A percentile compares a stretch with the other conserved stretches of the same genome.
These are phyloP conservation scores for Dissostichus mawsoni DNA, from an alignment of 2,113 vertebrate species.

Conservation along the genomic window DNA sequence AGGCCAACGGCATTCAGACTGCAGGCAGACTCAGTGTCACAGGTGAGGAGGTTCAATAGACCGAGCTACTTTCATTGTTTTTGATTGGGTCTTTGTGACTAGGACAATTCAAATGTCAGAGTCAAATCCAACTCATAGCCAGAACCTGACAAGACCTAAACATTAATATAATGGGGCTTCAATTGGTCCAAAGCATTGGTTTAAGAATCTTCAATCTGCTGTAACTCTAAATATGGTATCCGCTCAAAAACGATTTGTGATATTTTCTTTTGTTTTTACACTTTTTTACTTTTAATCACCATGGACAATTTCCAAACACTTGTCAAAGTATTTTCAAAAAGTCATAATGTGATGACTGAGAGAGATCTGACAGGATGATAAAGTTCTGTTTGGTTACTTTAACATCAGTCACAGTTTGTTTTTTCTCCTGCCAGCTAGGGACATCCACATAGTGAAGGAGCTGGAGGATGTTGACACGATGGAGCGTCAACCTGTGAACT, in stretches of 20 bases:
- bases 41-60: slow-evolving; percentile 79
- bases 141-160: not conserved
- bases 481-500: slow-evolving; percentile 88
- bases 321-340: not conserved
- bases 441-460: slow-evolving; percentile 87
- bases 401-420: slow-evolving; percentile 9
- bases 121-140: not conserved
- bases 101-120: not conserved
- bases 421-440: slow-evolving; percentile 83
- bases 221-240: too few species aligned
- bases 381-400: not conserved
- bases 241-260: too few species aligned
- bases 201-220: too few species aligned
- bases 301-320: too few species aligned
- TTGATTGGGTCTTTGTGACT: not conserved
- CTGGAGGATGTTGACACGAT: slow-evolving; percentile 89
- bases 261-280: too few species aligned
- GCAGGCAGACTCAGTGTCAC: slow-evolving; percentile 87
- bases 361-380: not conserved
- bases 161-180: not conserved
- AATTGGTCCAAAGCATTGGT: too few species aligned
- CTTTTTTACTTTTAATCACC: too few species aligned
- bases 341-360: too few species aligned
- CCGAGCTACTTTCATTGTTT: not conserved
- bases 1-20: slow-evolving; percentile 86